These are phyloP conservation scores for Tamias sibiricus DNA, from an alignment of 2,113 vertebrate genomes.

Conservation along the genomic window DNA sequence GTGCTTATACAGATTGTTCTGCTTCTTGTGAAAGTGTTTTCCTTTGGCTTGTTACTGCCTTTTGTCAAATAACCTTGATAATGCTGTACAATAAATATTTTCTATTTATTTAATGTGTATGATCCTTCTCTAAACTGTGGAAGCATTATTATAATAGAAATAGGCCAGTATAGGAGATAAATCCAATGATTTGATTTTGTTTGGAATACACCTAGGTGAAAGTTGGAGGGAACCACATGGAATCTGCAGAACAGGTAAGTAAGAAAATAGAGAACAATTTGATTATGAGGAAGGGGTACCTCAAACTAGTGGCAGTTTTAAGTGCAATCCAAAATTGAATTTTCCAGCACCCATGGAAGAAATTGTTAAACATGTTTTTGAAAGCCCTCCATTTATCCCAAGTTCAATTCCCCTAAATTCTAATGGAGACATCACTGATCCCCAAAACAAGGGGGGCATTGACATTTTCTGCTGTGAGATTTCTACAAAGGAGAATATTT, in stretches of 20 bases:
- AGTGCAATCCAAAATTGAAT: neutral
- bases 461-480: neutral
- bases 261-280: neutral
- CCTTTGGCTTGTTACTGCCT: conserved; percentile 83
- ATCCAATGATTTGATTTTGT: neutral
- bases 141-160: neutral
- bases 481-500: neutral
- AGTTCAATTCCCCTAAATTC: neutral
- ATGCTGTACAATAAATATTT: conserved; percentile 90
- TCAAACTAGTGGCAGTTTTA: neutral
- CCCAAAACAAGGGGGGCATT: neutral
- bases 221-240: neutral
- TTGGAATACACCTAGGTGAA: neutral
- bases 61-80: conserved; percentile 87
- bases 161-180: neutral
- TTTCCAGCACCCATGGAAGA: neutral
- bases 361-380: neutral
- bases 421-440: neutral
- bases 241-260: neutral
- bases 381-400: neutral
- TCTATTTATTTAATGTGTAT: conserved; percentile 85
- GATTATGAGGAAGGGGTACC: neutral
- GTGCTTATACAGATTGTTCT: conserved; percentile 80
- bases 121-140: conserved; percentile 10
- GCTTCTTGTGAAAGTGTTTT: conserved; percentile 85